Evolutionary conservation across 2,797 vertebrate species (phyloP), one percentile per base, ranked within the genome.

Genomic region (Thamnophis elegans): DNA sequence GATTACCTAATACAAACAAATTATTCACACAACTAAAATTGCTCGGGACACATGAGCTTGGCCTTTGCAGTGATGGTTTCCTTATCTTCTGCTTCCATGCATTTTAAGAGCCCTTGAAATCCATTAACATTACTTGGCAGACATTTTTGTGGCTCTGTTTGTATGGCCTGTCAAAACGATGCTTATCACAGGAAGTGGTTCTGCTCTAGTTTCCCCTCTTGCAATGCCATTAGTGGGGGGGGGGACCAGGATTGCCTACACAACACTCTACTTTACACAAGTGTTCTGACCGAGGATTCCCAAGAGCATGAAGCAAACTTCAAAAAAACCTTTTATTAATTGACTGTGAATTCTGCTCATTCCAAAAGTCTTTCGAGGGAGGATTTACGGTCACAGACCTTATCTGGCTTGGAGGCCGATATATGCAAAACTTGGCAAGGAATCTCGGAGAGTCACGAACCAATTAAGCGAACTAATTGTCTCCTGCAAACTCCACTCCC

Each of bases 71-170:
- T 3, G 20, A 56, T 13, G 36, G 53, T 5, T 2, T 26, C 32
- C 86, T n/a, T 28, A 14, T 59, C 86, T n/a, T 58, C 73, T 36
- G 2, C 12, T 85, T 59, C 10, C 20, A 47, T 89, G 4, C 9
- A 0, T 92, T 94, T 55, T 68, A 36, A 26, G 36, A 78, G 13
- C 0, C 0, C 0, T 92, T 73, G 73, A 82, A 85, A 25, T 53
- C 51, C 0, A 0, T 32, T 1, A 18, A 54, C 55, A 54, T 55
- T 16, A 68, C 60, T 26, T 36, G 4, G 32, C 5, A 1, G 42
- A 12, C 55, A n/a, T 53, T 10, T 54, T 78, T 54, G 51, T 5
- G 53, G 0, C 0, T 54, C 25, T 0, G 10, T n/a, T 82, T 14
- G 42, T 26, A 60, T 25, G 51, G 25, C 20, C 14, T 25, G 22